phyloP scores from a whole-genome alignment of 2,113 vertebrate genomes.

The Anhinga anhinga region DNA sequence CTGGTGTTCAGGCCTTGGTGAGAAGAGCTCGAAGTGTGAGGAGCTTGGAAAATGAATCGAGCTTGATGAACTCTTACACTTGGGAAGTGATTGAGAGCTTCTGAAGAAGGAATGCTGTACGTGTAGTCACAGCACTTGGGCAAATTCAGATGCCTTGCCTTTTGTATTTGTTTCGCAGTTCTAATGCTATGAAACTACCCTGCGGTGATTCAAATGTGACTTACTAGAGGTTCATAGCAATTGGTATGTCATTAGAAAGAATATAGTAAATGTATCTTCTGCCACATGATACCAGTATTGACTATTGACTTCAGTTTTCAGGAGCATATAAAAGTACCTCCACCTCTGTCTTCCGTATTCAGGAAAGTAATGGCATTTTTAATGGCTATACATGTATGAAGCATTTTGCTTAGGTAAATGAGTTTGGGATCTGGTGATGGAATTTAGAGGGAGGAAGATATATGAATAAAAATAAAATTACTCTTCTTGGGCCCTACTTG shows the following conservation, averaged over 20 bases:
- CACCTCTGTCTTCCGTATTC: neutral
- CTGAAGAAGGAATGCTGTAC: neutral
- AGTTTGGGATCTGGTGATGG: neutral
- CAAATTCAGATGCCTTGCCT: neutral
- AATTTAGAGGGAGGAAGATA: neutral
- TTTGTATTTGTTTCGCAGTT: neutral
- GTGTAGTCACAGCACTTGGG: neutral
- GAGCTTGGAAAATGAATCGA: neutral
- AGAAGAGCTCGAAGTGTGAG: neutral
- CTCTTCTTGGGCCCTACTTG: neutral
- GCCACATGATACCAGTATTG: rapidly evolving
- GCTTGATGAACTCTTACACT: neutral
- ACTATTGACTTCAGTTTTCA: neutral
- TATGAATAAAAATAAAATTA: neutral
- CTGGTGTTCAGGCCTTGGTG: neutral
- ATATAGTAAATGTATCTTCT: neutral
- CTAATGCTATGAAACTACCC: neutral
- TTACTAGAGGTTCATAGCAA: neutral
- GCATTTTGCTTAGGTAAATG: neutral
- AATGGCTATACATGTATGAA: neutral
- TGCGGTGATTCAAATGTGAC: neutral
- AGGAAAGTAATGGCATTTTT: neutral
- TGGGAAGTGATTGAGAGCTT: neutral
- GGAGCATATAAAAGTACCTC: neutral
- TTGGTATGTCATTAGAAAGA: neutral